Conservation (phyloP, 2,113 vertebrate genomes). For the Amblyopsis rosae region DNA sequence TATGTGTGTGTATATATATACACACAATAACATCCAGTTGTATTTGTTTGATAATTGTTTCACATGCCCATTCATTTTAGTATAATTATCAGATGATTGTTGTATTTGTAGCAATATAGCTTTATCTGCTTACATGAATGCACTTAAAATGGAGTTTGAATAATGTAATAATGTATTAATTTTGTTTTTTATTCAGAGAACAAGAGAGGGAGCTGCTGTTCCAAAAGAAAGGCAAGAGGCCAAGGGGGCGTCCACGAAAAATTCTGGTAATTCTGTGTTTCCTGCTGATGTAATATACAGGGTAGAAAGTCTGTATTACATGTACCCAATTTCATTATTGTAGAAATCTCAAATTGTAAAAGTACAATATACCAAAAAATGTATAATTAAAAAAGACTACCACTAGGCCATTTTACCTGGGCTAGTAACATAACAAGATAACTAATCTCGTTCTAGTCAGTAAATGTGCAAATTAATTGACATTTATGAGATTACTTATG, state of each 20-base stretch:
- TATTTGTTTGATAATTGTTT: no score
- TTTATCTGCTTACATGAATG: no score
- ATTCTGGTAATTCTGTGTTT: conserved; percentile 69
- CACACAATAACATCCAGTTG: no score
- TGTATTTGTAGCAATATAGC: no score
- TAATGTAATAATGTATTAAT: background rate
- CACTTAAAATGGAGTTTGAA: background rate
- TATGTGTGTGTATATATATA: no score
- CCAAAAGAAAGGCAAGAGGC: conserved; percentile 87
- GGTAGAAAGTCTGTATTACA: no score
- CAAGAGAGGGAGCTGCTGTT: conserved; percentile 88
- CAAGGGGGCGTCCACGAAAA: conserved; percentile 87
- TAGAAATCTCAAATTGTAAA: background rate
- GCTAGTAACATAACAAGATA: no score
- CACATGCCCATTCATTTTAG: no score
- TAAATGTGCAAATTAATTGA: no score
- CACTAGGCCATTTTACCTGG: background rate
- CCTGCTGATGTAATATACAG: background rate
- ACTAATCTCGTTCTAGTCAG: no score
- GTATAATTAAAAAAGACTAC: background rate
- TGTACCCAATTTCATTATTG: background rate
- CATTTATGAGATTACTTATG: no score
- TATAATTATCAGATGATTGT: no score
- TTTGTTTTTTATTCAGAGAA: conserved; percentile 71
- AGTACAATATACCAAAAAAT: background rate